Base-by-base conservation (phyloP, 2,113 vertebrate species). In the Pseudorhombus dupliciocellatus region DNA sequence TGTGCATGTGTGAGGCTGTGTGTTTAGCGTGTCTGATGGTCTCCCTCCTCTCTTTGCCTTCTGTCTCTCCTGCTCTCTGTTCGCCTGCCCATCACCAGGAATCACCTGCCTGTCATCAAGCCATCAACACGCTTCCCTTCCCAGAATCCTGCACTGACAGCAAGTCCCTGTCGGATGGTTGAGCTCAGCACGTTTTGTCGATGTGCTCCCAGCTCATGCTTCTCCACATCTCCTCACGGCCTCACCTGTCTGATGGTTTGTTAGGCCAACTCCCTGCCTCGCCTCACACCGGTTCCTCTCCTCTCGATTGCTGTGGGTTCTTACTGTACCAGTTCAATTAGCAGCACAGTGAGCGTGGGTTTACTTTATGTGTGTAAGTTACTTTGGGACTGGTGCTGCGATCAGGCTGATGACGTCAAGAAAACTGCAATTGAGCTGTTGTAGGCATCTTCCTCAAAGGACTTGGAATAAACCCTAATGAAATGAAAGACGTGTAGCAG, bases 241-340 rank as follows among this genome's bases (percentile, higher is more conserved):
- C 31, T 56, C 12, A 3, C 8, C 18, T 34, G 30, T 37, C 56
- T 57, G 8, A 21, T 58, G 21, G 55, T 58, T 58, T 58, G 20
- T 58, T 58, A 14, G 20, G 31, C 31, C 28, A 1, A 1, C 57
- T 20, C n/a, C 34, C 22, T 25, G 12, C 12, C 44, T 24, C 20
- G 2, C 37, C 14, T 40, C 9, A 25, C 34, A 42, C 14, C 34
- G 8, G 58, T 61, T 61, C 58, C 22, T 15, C 22, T 16, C 2
- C 21, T 42, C 12, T 59, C 53, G n/a, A n/a, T n/a, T n/a, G n/a
- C 40, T 44, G 34, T 9, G 34, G 34, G 34, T 8, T 7, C 34
- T 44, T 44, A 72, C 31, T 7, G 31, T 42, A 18, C 34, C 56
- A 15, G 76, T 79, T 66, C 56, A 75, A 88, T 69, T 74, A 67